Percentiles rank a stretch among this genome's conserved stretches.
phyloP scores from a whole-genome alignment of 2,113 vertebrate species.

The Tragelaphus imberbis region DNA sequence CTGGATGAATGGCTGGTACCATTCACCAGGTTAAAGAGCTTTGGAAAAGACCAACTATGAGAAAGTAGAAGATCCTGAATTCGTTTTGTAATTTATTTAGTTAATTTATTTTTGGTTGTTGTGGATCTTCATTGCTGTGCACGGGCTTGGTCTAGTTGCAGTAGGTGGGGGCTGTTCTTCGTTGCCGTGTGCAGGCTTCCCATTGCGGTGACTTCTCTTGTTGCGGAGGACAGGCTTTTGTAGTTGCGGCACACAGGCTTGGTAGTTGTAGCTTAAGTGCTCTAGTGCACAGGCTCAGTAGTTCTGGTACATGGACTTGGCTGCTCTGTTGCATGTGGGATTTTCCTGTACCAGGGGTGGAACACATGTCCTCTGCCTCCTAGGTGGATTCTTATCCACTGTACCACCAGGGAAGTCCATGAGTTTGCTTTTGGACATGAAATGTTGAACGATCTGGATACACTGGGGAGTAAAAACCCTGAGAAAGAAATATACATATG shows the following conservation, averaged over 20 bases:
- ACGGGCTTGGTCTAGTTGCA: neutral
- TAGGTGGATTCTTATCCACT: neutral
- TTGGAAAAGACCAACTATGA: neutral
- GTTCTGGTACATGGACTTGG: neutral
- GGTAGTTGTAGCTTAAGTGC: neutral
- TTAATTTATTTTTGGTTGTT: neutral
- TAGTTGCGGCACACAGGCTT: neutral
- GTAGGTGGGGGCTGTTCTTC: fast-evolving
- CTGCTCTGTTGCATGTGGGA: neutral
- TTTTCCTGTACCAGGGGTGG: neutral
- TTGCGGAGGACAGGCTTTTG: neutral
- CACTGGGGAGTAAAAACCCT: neutral
- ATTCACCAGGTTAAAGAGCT: neutral
- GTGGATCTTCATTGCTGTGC: neutral
- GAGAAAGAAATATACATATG: neutral
- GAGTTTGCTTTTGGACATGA: neutral
- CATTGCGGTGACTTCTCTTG: neutral
- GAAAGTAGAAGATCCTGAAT: neutral
- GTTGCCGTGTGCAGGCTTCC: neutral
- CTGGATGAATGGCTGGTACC: neutral
- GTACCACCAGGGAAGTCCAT: neutral
- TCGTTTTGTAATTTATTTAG: neutral
- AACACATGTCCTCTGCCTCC: neutral
- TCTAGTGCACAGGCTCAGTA: neutral
- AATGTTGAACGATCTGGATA: neutral